Evolutionary conservation across 1,140 invertebrate species (phyloP), one percentile per base, ranked within the genome.

Genomic region (Cydia splendana): DNA sequence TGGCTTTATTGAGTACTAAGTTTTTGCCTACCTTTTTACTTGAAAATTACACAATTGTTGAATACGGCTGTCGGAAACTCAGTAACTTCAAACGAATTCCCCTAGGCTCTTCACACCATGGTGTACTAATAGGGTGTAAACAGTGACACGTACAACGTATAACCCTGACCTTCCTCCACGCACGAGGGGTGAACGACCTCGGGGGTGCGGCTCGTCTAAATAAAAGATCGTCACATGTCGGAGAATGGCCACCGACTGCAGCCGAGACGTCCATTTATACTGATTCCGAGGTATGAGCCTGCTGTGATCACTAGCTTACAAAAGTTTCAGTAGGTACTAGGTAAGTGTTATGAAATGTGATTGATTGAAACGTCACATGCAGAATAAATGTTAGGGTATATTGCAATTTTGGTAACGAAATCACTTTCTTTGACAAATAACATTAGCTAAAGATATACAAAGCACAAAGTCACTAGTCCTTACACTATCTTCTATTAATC

Each of bases 121-220:
- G 18, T 24, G 18, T 4, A 71, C 67, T 71, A 71, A 71, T 45
- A 71, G 34, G 67, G 67, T 74, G 45, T 74, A 74, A 62, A 34
- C 45, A 75, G 53, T 38, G 42, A 62, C 67, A 73, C 75, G 38
- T 65, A 79, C 89, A 90, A 73, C 75, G 38, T 65, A 79, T 90
- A 91, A 89, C 90, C 90, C 87, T 91, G 91, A 92, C 90, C 91
- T 90, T 90, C 79, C 83, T 79, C 78, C 78, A 80, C 67, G 83
- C 85, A 83, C 76, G 82, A 82, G 76, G 86, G 90, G 87, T 93
- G 83, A 91, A 91, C 84, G 87, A 91, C 88, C 91, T 84, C 81
- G 82, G 82, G 89, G 90, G 91, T 88, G 84, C 78, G 84, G 79
- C 81, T 85, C 84, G 81, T 90, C 85, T 89, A 91, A 92, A 92